Percentiles rank a stretch among this genome's conserved stretches.
These are phyloP conservation scores for Polyodon spathula DNA, from an alignment of 2,113 vertebrate genomes.

Conservation along the genomic window DNA sequence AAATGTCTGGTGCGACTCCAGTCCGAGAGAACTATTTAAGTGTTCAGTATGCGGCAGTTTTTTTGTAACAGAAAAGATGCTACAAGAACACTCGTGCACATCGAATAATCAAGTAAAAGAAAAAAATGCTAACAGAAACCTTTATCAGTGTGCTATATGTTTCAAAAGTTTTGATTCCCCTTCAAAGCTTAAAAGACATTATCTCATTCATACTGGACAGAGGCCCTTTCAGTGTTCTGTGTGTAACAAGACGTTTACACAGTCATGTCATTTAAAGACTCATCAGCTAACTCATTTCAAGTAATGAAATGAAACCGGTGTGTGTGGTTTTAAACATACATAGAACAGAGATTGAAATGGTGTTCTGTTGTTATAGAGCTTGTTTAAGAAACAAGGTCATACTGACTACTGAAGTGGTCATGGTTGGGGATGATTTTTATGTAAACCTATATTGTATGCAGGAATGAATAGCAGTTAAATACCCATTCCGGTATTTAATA, in stretches of 20 bases:
- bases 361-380: too few relatives aligned
- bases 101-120: background rate
- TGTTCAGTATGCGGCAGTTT: constrained; percentile 10
- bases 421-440: too few relatives aligned
- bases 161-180: constrained; percentile 28
- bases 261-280: constrained; percentile 59
- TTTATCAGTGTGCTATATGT: constrained; percentile 32
- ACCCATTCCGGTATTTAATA: too few relatives aligned
- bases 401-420: too few relatives aligned
- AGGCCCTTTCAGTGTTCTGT: constrained; percentile 35
- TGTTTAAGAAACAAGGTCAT: too few relatives aligned
- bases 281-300: constrained; percentile 57
- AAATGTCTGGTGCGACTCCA: constrained; percentile 19
- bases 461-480: too few relatives aligned
- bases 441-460: too few relatives aligned
- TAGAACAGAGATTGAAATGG: too few relatives aligned
- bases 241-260: constrained; percentile 67
- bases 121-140: background rate
- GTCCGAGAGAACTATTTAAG: constrained; percentile 11
- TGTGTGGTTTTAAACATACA: too few relatives aligned
- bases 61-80: constrained; percentile 17
- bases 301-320: background rate
- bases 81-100: constrained; percentile 19
- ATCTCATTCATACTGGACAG: constrained; percentile 32
- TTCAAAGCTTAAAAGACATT: constrained; percentile 31